phyloP scores from a whole-genome alignment of 2,888 invertebrate genomes.

The Dasypogon diadema region DNA sequence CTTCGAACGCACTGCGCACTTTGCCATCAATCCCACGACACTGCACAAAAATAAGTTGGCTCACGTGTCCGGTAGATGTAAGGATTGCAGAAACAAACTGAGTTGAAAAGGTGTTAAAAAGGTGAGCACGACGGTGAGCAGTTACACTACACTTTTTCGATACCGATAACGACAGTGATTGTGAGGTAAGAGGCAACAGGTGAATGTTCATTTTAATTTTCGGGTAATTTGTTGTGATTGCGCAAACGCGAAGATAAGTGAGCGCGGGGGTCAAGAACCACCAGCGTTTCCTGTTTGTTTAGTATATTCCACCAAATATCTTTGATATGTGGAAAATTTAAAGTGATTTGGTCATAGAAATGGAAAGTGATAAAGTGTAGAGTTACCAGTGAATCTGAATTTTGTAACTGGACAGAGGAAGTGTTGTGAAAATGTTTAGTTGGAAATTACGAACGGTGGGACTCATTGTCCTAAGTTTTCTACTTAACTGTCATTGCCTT shows the following conservation, averaged over 20 bases:
- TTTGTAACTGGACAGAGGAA: too few relatives aligned
- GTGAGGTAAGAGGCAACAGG: too few relatives aligned
- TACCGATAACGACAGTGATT: too few relatives aligned
- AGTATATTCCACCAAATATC: not conserved
- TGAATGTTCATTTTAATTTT: too few relatives aligned
- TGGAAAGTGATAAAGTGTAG: not conserved
- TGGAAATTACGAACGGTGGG: not conserved
- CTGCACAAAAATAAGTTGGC: not conserved
- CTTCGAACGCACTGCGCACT: not conserved
- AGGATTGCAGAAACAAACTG: too few relatives aligned
- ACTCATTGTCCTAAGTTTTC: not conserved
- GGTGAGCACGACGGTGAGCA: too few relatives aligned
- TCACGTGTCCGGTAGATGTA: not conserved
- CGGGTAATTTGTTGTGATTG: not conserved
- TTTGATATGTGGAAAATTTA: not conserved
- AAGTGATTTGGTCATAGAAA: not conserved
- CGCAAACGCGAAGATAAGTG: not conserved
- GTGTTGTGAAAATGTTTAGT: too few relatives aligned
- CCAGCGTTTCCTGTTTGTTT: not conserved
- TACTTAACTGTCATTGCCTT: not conserved
- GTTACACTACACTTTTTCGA: not conserved
- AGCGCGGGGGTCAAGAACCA: not conserved
- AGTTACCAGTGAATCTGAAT: not conserved
- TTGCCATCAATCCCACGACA: not conserved
- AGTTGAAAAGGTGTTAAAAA: too few relatives aligned